Evolutionary conservation across 2,113 vertebrate genomes (phyloP), one percentile per base, ranked within the genome.

Genomic region (Lutjanus erythropterus): DNA sequence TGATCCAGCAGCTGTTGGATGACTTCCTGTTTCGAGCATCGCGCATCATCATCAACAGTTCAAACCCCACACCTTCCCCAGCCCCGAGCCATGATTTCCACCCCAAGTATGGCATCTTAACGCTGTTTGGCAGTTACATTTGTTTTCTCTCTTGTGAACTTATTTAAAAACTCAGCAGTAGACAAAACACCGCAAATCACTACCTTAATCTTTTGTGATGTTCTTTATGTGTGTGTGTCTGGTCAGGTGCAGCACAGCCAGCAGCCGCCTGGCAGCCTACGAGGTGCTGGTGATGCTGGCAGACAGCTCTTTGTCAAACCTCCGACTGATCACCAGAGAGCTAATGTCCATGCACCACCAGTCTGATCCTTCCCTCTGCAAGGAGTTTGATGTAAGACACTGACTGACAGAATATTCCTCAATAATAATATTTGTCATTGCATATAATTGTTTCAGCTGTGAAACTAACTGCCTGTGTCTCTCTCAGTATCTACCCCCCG

Each of bases 11-110:
- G 80, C 91, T 99, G 76, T 84, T 99, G 91, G 98, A 99, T 92
- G 98, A 99, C 92, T 99, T 99, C 93, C 96, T 99, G 79, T 99
- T 99, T 94, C 96, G 97, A 90, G 98, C 98, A 27, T 99, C 98
- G n/a, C 96, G 97, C 86, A 99, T 99, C 86, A 99, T 99, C 89
- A 95, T 99, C 93, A 99, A 98, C 77, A 99, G 96, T 88, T 97
- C 97, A 89, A 98, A 96, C 84, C 95, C 97, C 56, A 96, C 97
- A 56, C 96, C 96, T 79, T 96, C 96, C 58, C 95, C 95, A 33
- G 96, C 97, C 49, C 96, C 97, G 84, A 97, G 96, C 88, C 97
- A 99, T 71, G 97, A 99, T 90, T 99, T 99, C 89, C 97, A 99
- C 87, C 98, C 98, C 86, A 99, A 99, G 98, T 99, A 96, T 88